phyloP scores from a whole-genome alignment of 2,113 vertebrate genomes.

The Actenoides hombroni region DNA sequence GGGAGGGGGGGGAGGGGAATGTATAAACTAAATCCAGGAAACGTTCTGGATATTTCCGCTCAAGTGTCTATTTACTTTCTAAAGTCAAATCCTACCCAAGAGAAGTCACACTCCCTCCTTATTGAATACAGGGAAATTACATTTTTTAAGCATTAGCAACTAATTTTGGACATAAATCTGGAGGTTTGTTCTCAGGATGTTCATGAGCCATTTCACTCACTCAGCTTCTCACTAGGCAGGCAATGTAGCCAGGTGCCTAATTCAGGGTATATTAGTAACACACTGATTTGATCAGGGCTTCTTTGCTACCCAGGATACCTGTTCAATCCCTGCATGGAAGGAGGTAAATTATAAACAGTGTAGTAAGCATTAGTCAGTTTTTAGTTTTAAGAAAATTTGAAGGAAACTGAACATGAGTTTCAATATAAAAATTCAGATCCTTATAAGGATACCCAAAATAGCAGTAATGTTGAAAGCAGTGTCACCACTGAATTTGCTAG shows the following conservation, averaged over 20 bases:
- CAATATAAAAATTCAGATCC: not conserved
- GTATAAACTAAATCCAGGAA: not conserved
- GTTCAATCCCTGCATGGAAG: not conserved
- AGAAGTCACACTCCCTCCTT: not conserved
- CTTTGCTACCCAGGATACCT: not conserved
- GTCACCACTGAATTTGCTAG: not conserved
- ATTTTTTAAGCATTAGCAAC: not conserved
- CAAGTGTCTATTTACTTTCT: not conserved
- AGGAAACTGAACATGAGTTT: not conserved
- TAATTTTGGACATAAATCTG: not conserved
- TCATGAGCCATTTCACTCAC: not conserved
- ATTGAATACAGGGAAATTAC: not conserved
- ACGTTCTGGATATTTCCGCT: not conserved
- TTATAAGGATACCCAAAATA: not conserved
- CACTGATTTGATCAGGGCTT: not conserved
- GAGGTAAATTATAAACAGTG: not conserved
- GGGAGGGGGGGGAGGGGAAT: no score
- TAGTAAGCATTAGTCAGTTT: not conserved
- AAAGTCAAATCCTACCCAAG: not conserved
- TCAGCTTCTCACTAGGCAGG: not conserved
- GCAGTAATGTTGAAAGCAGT: accelerated
- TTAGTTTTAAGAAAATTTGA: not conserved
- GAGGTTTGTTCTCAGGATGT: not conserved
- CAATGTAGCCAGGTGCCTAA: not conserved
- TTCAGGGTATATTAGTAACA: not conserved